These are phyloP conservation scores for Diadophis punctatus DNA, from an alignment of 2,113 vertebrate genomes.

Conservation along the genomic window DNA sequence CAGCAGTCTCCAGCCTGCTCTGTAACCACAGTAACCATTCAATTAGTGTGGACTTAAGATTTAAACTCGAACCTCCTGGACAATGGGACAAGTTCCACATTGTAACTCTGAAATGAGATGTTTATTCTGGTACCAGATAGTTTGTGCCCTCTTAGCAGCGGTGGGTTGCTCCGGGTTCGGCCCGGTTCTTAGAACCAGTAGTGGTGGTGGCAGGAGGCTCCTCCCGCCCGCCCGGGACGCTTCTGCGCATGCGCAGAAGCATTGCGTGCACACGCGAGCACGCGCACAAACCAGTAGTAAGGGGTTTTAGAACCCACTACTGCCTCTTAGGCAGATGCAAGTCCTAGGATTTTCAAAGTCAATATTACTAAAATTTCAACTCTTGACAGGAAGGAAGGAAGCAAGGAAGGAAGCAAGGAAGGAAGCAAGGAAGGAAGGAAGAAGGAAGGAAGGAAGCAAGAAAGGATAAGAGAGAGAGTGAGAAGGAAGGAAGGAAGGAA, in stretches of 20 bases:
- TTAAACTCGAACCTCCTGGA: not conserved
- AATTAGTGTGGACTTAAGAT: not conserved
- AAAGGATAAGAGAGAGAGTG: too few species aligned
- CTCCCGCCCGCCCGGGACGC: too few species aligned
- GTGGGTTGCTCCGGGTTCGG: too few species aligned
- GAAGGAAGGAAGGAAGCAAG: too few species aligned
- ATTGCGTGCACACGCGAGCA: too few species aligned
- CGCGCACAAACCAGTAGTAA: too few species aligned
- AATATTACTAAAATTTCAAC: not conserved
- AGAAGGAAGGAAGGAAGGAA: too few species aligned
- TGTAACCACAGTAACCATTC: not conserved
- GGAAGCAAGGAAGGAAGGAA: not conserved
- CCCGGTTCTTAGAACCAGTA: too few species aligned
- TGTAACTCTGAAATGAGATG: not conserved
- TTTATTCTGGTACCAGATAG: not conserved
- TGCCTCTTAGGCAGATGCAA: not conserved
- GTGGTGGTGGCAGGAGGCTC: too few species aligned
- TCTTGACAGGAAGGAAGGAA: not conserved
- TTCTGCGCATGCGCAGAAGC: too few species aligned
- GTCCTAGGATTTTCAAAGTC: not conserved
- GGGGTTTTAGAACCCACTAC: too few species aligned
- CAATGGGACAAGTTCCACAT: not conserved
- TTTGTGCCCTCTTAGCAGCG: not conserved
- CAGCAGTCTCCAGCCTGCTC: not conserved
- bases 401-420: too few species aligned